These are phyloP conservation scores for Alauda arvensis DNA, from an alignment of 2,797 vertebrate species.

Conservation along the genomic window DNA sequence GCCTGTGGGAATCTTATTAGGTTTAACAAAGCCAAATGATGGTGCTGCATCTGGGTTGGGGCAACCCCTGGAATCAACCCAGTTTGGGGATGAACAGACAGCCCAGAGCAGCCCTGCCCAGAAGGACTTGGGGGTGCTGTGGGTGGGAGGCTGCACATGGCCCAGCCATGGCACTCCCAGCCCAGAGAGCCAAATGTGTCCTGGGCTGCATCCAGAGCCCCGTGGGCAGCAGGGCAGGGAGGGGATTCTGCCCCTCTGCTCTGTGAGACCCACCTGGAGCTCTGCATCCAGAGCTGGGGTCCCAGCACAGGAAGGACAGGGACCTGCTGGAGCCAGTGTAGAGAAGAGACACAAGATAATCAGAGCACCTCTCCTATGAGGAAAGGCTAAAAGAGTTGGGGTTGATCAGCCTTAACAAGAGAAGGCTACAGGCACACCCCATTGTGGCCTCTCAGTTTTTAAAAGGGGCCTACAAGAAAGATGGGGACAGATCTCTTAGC, in stretches of 20 bases:
- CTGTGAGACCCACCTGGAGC: not conserved
- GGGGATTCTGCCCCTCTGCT: not conserved
- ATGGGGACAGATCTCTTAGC: not conserved
- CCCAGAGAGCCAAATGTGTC: not conserved
- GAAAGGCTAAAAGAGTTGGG: not conserved
- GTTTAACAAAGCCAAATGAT: not conserved
- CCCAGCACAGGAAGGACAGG: not conserved
- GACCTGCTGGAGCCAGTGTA: accelerated
- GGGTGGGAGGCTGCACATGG: not conserved
- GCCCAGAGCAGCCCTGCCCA: not conserved
- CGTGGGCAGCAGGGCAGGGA: not conserved
- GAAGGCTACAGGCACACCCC: not conserved
- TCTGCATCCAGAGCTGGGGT: not conserved
- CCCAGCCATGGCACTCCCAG: not conserved
- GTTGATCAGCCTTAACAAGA: not conserved
- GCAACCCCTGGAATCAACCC: accelerated
- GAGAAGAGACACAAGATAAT: not conserved
- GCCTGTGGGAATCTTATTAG: accelerated
- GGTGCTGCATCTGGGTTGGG: accelerated
- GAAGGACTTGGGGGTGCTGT: not conserved
- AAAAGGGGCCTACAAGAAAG: not conserved
- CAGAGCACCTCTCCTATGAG: not conserved
- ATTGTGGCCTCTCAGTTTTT: not conserved
- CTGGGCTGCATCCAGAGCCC: not conserved
- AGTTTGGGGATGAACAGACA: not conserved